phyloP scores from a whole-genome alignment of 30 jellyfish, hydroid and myxozoan genomes.

The Pelagia noctiluca region DNA sequence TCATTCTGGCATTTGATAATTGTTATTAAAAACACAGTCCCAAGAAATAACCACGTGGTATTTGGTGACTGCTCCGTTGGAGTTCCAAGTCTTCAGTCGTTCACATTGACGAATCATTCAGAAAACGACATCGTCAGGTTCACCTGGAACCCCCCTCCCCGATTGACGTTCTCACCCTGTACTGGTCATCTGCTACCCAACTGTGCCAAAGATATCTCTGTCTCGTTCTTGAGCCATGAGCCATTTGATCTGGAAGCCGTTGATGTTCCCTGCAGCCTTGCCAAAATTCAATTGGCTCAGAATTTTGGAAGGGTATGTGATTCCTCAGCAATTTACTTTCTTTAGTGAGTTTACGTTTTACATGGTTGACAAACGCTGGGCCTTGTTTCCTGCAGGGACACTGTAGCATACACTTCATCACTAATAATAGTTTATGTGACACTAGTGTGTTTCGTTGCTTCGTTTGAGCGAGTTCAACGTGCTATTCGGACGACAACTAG shows the following conservation, averaged over 20 bases:
- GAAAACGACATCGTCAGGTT: slow-evolving; percentile 76
- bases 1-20: slow-evolving; percentile 11
- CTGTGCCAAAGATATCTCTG: slow-evolving; percentile 89
- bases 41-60: slow-evolving; percentile 72
- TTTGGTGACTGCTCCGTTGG: slow-evolving; percentile 84
- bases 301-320: slow-evolving; percentile 58
- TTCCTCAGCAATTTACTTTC: too few relatives aligned
- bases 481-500: too few relatives aligned
- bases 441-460: too few relatives aligned
- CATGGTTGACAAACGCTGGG: too few relatives aligned
- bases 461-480: too few relatives aligned
- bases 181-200: slow-evolving; percentile 87
- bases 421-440: too few relatives aligned
- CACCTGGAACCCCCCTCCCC: slow-evolving; percentile 80
- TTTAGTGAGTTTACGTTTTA: too few relatives aligned
- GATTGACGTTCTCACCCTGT: slow-evolving; percentile 78
- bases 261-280: slow-evolving; percentile 71
- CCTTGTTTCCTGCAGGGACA: too few relatives aligned
- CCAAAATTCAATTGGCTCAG: slow-evolving; percentile 58
- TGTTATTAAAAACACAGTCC: too few relatives aligned
- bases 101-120: slow-evolving; percentile 83
- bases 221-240: slow-evolving; percentile 58
- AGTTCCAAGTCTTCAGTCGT: slow-evolving; percentile 49
- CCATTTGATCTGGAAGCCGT: slow-evolving; percentile 63
- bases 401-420: too few relatives aligned